phyloP scores from a whole-genome alignment of 2,888 invertebrate species.

The Dicycla oo region DNA sequence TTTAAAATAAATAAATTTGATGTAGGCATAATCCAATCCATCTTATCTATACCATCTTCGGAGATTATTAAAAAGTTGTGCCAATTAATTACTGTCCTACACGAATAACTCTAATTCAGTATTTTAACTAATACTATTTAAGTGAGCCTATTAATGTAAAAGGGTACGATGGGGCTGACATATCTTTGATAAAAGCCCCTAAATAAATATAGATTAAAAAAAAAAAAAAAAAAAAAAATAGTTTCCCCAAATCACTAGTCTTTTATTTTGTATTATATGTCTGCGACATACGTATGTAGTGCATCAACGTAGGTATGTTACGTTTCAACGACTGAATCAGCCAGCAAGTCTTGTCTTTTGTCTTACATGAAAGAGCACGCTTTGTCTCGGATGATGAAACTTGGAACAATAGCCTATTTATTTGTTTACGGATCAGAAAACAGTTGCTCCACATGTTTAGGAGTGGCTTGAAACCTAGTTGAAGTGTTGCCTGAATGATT shows the following conservation, averaged over 20 bases:
- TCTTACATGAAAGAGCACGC: constrained; percentile 71
- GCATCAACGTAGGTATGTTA: constrained; percentile 2
- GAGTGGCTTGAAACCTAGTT: constrained; percentile 56
- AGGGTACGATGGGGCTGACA: too few relatives aligned
- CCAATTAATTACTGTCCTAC: too few relatives aligned
- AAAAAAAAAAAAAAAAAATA: too few relatives aligned
- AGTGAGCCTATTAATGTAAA: too few relatives aligned
- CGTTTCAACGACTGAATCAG: constrained; percentile 52
- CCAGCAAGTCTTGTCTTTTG: constrained; percentile 65
- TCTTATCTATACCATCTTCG: too few relatives aligned
- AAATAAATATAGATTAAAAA: too few relatives aligned
- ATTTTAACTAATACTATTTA: too few relatives aligned
- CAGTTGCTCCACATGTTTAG: constrained; percentile 65
- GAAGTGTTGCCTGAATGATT: constrained; percentile 3
- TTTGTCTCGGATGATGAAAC: constrained; percentile 79
- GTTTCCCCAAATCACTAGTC: neutral
- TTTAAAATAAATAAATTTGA: too few relatives aligned
- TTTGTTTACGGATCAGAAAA: constrained; percentile 78
- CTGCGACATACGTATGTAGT: neutral
- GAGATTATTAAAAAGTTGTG: too few relatives aligned
- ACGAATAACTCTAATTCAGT: too few relatives aligned
- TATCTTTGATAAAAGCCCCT: too few relatives aligned
- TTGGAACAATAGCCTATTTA: constrained; percentile 81
- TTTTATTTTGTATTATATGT: neutral
- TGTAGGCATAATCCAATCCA: too few relatives aligned